Evolutionary conservation across 2,113 vertebrate species (phyloP).

Genomic region (Cariama cristata): DNA sequence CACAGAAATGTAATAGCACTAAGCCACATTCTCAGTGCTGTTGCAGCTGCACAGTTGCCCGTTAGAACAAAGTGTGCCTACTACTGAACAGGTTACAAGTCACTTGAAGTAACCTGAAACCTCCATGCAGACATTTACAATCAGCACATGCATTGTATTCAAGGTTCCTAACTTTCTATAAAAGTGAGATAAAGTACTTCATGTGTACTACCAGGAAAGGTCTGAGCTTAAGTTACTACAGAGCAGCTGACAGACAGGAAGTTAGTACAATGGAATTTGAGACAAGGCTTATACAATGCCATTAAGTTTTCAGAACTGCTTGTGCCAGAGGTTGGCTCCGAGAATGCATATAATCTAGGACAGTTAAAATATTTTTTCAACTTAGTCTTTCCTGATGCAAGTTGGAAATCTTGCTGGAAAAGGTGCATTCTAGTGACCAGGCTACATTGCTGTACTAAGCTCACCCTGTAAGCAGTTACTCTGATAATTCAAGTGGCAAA

Average conservation of each 20-base stretch:
- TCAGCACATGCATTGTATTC: background rate
- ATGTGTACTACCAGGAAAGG: background rate
- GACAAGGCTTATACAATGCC: background rate
- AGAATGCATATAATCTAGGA: background rate
- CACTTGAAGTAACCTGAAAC: background rate
- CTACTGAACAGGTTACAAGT: background rate
- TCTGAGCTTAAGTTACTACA: background rate
- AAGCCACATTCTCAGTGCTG: background rate
- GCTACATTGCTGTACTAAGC: background rate
- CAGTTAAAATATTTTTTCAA: background rate
- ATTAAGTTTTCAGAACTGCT: background rate
- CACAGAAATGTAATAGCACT: background rate
- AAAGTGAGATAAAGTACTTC: background rate
- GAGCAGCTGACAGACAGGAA: background rate
- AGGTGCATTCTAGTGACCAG: background rate
- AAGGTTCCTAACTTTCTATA: background rate
- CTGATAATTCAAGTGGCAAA: background rate
- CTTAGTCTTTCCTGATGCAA: background rate
- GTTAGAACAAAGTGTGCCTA: background rate
- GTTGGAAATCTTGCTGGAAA: background rate
- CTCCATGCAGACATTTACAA: background rate
- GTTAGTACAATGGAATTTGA: background rate
- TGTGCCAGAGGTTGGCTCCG: background rate
- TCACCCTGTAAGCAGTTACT: background rate
- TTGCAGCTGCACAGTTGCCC: background rate